Conservation (phyloP, 2,797 vertebrate genomes). For the Hydrolagus colliei region DNA sequence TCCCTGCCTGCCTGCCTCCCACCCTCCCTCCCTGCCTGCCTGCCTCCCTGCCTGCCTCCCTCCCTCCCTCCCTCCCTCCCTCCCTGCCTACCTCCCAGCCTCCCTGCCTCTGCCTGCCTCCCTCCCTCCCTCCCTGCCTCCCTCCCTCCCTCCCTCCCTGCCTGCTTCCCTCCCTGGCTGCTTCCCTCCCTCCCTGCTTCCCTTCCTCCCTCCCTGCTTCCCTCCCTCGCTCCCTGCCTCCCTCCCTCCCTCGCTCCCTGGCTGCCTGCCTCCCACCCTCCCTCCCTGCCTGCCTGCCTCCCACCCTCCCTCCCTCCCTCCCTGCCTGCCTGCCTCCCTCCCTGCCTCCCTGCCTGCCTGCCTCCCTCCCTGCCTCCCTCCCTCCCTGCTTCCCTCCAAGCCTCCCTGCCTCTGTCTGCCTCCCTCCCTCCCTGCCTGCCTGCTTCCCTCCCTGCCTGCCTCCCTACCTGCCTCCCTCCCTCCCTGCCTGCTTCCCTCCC, state of each 20-base stretch:
- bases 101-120: too few species aligned
- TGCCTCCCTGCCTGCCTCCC: neutral
- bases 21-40: neutral
- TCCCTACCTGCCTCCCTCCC: too few species aligned
- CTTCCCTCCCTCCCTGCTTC: neutral
- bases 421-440: neutral
- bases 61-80: neutral
- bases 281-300: neutral
- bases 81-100: too few species aligned
- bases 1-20: neutral
- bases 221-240: neutral
- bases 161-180: too few species aligned
- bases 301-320: neutral
- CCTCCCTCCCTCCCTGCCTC: neutral
- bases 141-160: too few species aligned
- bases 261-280: neutral
- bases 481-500: too few species aligned
- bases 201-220: neutral
- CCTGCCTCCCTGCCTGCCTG: neutral
- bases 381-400: neutral
- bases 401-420: neutral
- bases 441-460: too few species aligned
- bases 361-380: neutral
- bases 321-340: neutral
- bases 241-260: neutral